Percentiles rank a stretch among this genome's conserved stretches.
Evolutionary conservation across 2,113 vertebrate species (phyloP).

Genomic region (Coracopsis vasa): DNA sequence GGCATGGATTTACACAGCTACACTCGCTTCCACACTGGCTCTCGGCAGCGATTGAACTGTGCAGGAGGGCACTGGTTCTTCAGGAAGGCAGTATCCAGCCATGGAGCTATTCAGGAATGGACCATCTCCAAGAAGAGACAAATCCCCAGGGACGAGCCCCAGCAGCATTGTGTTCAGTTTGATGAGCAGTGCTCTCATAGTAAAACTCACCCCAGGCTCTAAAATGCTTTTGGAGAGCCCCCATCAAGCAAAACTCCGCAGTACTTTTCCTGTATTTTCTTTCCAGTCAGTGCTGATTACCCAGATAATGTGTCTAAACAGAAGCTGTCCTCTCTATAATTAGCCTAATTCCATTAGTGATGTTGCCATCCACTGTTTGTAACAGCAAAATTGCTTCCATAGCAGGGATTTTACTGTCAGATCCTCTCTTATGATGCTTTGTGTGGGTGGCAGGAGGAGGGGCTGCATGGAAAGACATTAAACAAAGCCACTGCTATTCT

Average conservation of each 20-base stretch:
- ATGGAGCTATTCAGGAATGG: not conserved
- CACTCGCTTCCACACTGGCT: not conserved
- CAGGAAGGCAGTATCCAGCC: not conserved
- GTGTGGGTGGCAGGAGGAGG: slow-evolving; percentile 68
- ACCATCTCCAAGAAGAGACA: not conserved
- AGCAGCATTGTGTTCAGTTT: not conserved
- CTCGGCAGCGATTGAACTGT: not conserved
- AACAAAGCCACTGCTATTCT: slow-evolving; percentile 68
- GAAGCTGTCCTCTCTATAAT: slow-evolving; percentile 76
- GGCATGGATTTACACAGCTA: not conserved
- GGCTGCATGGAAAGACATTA: slow-evolving; percentile 61
- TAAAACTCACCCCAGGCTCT: slow-evolving; percentile 45
- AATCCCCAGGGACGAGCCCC: not conserved
- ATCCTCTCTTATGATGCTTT: slow-evolving; percentile 69
- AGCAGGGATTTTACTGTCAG: slow-evolving; percentile 71
- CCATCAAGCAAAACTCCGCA: slow-evolving; percentile 53
- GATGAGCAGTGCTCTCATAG: not conserved
- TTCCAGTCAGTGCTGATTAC: slow-evolving; percentile 73
- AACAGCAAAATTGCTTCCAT: slow-evolving; percentile 72
- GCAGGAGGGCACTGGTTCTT: not conserved
- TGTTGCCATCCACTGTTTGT: slow-evolving; percentile 74
- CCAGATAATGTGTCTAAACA: slow-evolving; percentile 76
- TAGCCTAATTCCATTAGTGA: slow-evolving; percentile 76
- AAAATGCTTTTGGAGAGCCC: slow-evolving; percentile 40
- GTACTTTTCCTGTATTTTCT: slow-evolving; percentile 65